Evolutionary conservation across 2,797 vertebrate genomes (phyloP).

Genomic region (Intellagama lesueurii): DNA sequence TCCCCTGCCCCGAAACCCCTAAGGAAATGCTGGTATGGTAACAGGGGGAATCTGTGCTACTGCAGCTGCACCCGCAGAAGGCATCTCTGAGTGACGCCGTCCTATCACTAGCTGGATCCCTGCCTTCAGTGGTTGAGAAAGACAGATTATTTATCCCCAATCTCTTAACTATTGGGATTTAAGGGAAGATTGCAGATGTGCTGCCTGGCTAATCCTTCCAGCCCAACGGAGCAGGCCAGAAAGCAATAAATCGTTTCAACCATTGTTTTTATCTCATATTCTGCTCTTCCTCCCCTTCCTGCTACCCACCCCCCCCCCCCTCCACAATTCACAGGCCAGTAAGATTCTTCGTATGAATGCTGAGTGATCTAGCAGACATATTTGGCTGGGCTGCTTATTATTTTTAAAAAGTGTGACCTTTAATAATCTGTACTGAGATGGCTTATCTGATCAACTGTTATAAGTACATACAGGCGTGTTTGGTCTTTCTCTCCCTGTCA

Average conservation of each 20-base stretch:
- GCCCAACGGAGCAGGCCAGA: not conserved
- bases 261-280: slow-evolving; percentile 15
- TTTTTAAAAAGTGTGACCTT: not conserved
- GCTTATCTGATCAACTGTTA: not conserved
- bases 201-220: not conserved
- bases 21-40: not conserved
- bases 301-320: not conserved
- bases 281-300: not conserved
- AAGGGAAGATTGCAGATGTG: not conserved
- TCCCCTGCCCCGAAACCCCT: not conserved
- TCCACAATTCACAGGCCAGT: not conserved
- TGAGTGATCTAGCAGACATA: slow-evolving; percentile 45
- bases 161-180: not conserved
- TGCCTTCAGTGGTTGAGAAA: not conserved
- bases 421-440: not conserved
- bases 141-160: not conserved
- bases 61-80: not conserved
- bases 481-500: not conserved
- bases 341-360: slow-evolving; percentile 48
- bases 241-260: slow-evolving; percentile 26
- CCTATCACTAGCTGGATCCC: not conserved
- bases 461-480: not conserved
- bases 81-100: not conserved
- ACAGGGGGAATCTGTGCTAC: not conserved
- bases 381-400: not conserved